Base-by-base conservation (phyloP, 2,888 invertebrate species). In the Chymomyza procnemis region DNA sequence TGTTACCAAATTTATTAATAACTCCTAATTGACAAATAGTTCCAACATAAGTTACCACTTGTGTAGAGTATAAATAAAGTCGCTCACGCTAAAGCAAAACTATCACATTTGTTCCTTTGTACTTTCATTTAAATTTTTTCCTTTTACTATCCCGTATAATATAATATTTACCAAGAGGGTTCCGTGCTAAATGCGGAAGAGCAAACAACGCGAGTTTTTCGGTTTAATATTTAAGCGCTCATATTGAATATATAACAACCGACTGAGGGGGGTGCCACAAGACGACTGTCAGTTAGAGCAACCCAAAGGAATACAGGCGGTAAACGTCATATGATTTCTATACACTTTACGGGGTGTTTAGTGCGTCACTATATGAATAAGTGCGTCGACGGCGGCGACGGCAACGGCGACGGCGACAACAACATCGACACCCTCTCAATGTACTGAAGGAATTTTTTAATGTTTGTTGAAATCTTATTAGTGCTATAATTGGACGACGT, bases 391-490 rank as follows among this genome's bases (percentile, higher is more conserved):
- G 48, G n/a, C 2, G 48, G 12, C 4, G 70, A 64, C 66, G 26
- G 46, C 56, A 47, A n/a, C n/a, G n/a, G 6, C 57, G 48, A 48
- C n/a, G 48, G 6, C 1, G 48, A 50, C 48, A 71, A 64, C 64
- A 41, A 47, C 56, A 48, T 4, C 26, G 26, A 9, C 58, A 50
- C 50, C 16, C 50, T 19, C 50, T 50, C 19, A 50, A 55, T 69
- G 56, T 50, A 78, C 74, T 76, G 62, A 67, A 46, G 83, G 83
- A 83, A 83, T 83, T 79, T 76, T 76, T 64, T 61, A 75, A 66
- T 78, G 74, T 71, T 78, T 81, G 61, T 60, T 72, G 76, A 80
- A 88, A 88, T 88, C 88, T 85, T 87, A 88, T 88, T 88, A 88
- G 78, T 77, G 79, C 72, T 69, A 75, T 76, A 77, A 74, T 73